Base-by-base conservation (phyloP, 2,888 invertebrate genomes). In the Harpagoxenus sublaevis region DNA sequence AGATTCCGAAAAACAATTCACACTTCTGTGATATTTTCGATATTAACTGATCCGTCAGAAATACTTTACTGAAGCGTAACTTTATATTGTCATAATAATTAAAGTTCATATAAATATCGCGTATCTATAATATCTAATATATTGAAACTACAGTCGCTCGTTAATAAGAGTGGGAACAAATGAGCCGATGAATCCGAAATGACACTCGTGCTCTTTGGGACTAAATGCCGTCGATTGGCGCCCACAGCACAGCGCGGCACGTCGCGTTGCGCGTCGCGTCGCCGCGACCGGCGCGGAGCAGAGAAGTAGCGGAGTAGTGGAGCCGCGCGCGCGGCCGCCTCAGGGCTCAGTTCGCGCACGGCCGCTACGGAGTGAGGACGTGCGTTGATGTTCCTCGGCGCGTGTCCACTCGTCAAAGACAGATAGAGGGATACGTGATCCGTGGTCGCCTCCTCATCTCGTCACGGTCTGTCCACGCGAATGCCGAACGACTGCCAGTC, bases 281-380 rank as follows among this genome's bases (percentile, higher is more conserved):
- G 31, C 1, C 65, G 53, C 53, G 45, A 8, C 31, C 55, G 51
- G 39, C 9, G 10, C 68, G 31, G 28, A 28, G 51, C 12, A 23
- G 35, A 73, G n/a, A n/a, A n/a, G 60, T 35, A 31, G 31, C 35
- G 57, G 75, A 42, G 48, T 15, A 55, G 70, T 75, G 23, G 48
- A 70, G 73, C 75, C 62, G 83, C 77, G 39, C 84, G 63, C 81
- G 82, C 79, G 84, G 71, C 70, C 63, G 60, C 28, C 18, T n/a
- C n/a, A n/a, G n/a, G 6, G 9, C n/a, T 88, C 87, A 92, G 92
- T 92, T 88, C 84, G 91, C 92, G 91, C 88, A 90, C 87, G 83
- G 86, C 86, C 88, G 89, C 86, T 87, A 85, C 74, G 73, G 79
- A 83, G 75, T n/a, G 55, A 89, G 84, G 78, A 79, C 78, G 87